These are phyloP conservation scores for Psittacula derbiana DNA, from an alignment of 2,797 vertebrate species.

Conservation along the genomic window DNA sequence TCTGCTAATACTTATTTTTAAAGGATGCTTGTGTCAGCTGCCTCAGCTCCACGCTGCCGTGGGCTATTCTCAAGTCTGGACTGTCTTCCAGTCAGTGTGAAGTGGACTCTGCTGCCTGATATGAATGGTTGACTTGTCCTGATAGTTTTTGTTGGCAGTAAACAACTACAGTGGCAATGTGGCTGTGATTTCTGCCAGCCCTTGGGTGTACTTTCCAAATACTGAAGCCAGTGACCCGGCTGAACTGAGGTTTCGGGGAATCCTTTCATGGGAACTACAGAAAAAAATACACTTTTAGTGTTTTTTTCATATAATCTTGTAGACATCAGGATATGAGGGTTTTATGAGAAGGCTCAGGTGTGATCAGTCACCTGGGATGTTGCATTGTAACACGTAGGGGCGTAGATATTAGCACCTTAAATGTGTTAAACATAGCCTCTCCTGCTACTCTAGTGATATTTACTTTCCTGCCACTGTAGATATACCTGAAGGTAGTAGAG, in stretches of 20 bases:
- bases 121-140: neutral
- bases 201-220: neutral
- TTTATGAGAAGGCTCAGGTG: neutral
- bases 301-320: neutral
- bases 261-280: neutral
- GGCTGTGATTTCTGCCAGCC: neutral
- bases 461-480: neutral
- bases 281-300: neutral
- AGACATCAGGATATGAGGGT: neutral
- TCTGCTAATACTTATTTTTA: slow-evolving; percentile 15
- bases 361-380: neutral
- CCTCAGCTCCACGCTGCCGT: neutral
- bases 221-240: neutral
- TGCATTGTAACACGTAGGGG: neutral
- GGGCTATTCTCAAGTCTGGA: neutral
- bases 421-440: neutral
- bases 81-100: neutral
- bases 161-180: neutral
- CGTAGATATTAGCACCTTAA: neutral
- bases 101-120: neutral
- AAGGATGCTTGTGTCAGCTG: neutral
- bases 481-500: neutral
- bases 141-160: slow-evolving; percentile 12
- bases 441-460: neutral
- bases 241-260: neutral